Evolutionary conservation across 53 echinoderm and acorn worm genomes (phyloP).

Genomic region (Paelopatides confundens): DNA sequence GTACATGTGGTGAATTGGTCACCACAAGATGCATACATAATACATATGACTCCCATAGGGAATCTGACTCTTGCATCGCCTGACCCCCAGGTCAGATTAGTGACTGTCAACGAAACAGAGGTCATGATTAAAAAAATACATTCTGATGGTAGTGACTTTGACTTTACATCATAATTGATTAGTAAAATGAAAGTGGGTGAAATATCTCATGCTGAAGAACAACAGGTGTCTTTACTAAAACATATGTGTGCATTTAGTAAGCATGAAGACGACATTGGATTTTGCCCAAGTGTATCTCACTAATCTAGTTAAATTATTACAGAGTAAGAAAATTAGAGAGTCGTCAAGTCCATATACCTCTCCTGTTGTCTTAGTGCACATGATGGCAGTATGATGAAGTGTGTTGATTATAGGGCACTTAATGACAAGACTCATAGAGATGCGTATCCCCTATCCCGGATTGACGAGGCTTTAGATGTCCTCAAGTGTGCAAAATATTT

Average conservation of each 20-base stretch:
- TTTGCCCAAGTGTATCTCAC: slow-evolving; percentile 39
- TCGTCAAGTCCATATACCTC: slow-evolving; percentile 72
- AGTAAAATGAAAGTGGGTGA: not conserved
- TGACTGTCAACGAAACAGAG: not conserved
- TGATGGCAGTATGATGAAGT: slow-evolving; percentile 65
- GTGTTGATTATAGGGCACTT: slow-evolving; percentile 73
- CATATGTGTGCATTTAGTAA: slow-evolving; percentile 24
- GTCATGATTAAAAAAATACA: not conserved
- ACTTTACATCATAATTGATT: not conserved
- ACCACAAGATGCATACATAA: slow-evolving; percentile 18
- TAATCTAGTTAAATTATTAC: not conserved
- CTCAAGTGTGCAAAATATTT: slow-evolving; percentile 64
- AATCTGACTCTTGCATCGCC: not conserved
- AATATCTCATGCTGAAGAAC: not conserved
- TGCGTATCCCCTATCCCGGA: slow-evolving; percentile 74
- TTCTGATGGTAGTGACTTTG: not conserved
- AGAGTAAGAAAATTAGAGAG: slow-evolving; percentile 33
- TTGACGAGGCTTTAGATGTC: slow-evolving; percentile 66
- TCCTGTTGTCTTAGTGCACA: slow-evolving; percentile 70
- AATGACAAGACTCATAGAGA: slow-evolving; percentile 77
- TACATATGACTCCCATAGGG: slow-evolving; percentile 31
- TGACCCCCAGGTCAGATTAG: not conserved
- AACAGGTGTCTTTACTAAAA: too few species aligned
- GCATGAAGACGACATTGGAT: slow-evolving; percentile 59
- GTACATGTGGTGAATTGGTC: slow-evolving; percentile 27